phyloP scores from a whole-genome alignment of 2,797 vertebrate species.

The Gymnothorax javanicus region DNA sequence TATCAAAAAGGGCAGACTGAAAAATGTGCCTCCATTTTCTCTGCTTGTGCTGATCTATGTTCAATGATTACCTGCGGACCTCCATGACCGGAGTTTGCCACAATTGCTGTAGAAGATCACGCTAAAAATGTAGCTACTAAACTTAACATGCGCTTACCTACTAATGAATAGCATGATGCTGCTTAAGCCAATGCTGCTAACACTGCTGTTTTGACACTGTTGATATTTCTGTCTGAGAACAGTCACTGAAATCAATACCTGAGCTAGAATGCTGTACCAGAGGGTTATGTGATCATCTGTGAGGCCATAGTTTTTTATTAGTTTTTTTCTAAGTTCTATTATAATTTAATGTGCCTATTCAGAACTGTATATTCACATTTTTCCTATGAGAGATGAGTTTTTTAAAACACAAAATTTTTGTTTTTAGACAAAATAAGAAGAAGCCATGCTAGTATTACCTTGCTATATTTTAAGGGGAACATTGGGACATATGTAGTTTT shows the following conservation, averaged over 20 bases:
- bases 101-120: neutral
- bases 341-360: neutral
- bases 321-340: neutral
- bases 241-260: neutral
- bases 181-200: neutral
- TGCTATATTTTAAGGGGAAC: neutral
- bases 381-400: neutral
- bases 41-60: too few relatives aligned
- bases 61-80: neutral
- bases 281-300: neutral
- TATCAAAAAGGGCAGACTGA: too few relatives aligned
- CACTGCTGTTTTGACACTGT: neutral
- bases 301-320: neutral
- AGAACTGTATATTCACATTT: neutral
- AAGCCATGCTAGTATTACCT: neutral
- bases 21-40: too few relatives aligned
- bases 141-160: neutral
- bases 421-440: neutral
- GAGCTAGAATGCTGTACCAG: neutral
- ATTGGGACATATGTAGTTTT: neutral
- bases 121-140: neutral
- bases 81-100: neutral
- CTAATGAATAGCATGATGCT: neutral
- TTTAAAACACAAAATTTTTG: neutral
- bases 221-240: neutral